A percentile compares a stretch with the other conserved stretches of the same genome.
Conservation (phyloP, 2,888 invertebrate genomes). For the Chelonus formosanus region DNA sequence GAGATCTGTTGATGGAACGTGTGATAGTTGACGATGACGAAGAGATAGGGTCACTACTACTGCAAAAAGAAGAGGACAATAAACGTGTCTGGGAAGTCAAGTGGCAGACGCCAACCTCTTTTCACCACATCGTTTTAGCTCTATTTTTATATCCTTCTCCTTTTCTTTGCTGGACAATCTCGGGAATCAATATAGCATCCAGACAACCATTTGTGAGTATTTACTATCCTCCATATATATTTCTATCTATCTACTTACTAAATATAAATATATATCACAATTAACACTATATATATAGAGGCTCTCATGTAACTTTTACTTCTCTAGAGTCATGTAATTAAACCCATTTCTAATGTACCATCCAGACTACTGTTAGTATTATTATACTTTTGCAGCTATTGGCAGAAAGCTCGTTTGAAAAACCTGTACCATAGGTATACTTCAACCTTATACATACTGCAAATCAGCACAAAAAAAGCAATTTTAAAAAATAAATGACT, state of each 20-base stretch:
- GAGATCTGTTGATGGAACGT: conserved; percentile 39
- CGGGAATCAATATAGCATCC: conserved; percentile 53
- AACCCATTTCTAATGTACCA: conserved; percentile 51
- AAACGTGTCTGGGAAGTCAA: conserved; percentile 57
- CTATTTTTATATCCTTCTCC: conserved; percentile 30
- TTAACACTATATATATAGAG: conserved; percentile 4
- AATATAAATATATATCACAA: background rate
- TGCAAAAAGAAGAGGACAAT: conserved; percentile 49
- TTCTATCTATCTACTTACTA: conserved; percentile 4
- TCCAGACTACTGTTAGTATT: conserved; percentile 42
- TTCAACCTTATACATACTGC: background rate
- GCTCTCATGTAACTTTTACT: conserved; percentile 30
- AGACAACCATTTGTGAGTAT: conserved; percentile 32
- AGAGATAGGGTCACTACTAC: conserved; percentile 48
- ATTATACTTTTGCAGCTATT: background rate
- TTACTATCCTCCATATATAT: background rate
- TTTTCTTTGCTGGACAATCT: conserved; percentile 45
- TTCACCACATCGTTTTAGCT: conserved; percentile 23
- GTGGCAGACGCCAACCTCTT: conserved; percentile 39
- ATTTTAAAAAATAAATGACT: background rate
- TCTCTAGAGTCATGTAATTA: conserved; percentile 48
- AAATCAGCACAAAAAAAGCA: conserved; percentile 1
- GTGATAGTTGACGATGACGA: conserved; percentile 53
- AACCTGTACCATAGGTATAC: background rate
- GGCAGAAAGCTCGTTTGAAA: background rate